These are phyloP conservation scores for Toxotes lorentzi DNA, from an alignment of 2,797 vertebrate genomes.

Conservation along the genomic window DNA sequence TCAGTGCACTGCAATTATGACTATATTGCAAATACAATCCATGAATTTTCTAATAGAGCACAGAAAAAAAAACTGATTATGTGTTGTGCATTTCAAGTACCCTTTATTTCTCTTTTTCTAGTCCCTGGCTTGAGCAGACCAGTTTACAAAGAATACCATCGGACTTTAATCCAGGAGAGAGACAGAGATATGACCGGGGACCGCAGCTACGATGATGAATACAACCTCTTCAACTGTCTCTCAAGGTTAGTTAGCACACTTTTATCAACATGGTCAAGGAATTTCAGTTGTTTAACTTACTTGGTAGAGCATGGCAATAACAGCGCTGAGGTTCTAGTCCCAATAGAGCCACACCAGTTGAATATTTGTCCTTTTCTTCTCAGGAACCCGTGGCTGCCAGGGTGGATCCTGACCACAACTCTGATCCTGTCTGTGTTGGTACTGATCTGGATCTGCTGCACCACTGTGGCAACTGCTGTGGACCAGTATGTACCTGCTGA, in stretches of 20 bases:
- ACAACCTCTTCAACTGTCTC: slow-evolving; percentile 85
- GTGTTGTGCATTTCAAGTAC: neutral
- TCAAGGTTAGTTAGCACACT: slow-evolving; percentile 78
- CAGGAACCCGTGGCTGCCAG: slow-evolving; percentile 92
- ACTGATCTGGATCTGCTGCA: slow-evolving; percentile 98
- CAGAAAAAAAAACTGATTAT: no score
- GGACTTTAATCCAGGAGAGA: slow-evolving; percentile 82
- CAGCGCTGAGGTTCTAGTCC: neutral
- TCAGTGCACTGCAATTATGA: neutral
- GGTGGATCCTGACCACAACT: slow-evolving; percentile 96
- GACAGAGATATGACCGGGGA: slow-evolving; percentile 79
- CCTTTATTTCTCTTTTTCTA: slow-evolving; percentile 46
- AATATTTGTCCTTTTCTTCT: slow-evolving; percentile 1
- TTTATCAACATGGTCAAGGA: neutral
- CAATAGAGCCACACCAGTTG: neutral
- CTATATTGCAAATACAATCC: neutral
- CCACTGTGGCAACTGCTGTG: slow-evolving; percentile 95
- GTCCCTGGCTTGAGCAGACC: slow-evolving; percentile 72
- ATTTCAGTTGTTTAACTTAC: neutral
- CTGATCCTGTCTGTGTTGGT: slow-evolving; percentile 94
- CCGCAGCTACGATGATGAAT: slow-evolving; percentile 73
- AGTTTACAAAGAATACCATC: slow-evolving; percentile 85
- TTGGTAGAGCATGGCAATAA: neutral
- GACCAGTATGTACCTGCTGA: slow-evolving; percentile 96
- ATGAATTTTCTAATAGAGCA: neutral